Evolutionary conservation across 2,113 vertebrate genomes (phyloP).

Genomic region (Garra rufa): DNA sequence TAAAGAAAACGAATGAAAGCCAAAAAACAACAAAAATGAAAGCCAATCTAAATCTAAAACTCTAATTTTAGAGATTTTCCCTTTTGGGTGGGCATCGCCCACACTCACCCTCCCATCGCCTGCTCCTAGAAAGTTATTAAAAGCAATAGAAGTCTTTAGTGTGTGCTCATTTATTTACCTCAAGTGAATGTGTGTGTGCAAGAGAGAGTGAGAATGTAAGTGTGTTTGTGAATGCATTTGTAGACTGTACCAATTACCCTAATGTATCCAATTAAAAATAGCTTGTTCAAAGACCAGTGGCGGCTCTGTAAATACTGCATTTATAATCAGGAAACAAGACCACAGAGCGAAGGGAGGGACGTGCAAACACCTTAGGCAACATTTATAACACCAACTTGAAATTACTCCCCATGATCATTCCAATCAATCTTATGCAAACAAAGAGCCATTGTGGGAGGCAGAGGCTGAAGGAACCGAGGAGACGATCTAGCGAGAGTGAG

Average conservation of each 20-base stretch:
- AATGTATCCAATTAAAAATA: conserved; percentile 57
- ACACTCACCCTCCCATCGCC: not conserved
- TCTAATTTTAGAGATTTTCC: not conserved
- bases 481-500: not conserved
- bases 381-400: conserved; percentile 39
- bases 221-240: not conserved
- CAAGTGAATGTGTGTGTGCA: not conserved
- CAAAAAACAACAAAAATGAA: not conserved
- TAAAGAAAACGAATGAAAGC: not conserved
- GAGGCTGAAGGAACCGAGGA: not conserved
- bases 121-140: not conserved
- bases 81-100: not conserved
- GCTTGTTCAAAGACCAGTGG: conserved; percentile 53
- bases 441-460: conserved; percentile 16
- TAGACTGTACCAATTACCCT: conserved; percentile 48
- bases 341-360: conserved; percentile 16
- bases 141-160: not conserved
- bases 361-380: conserved; percentile 51
- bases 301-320: conserved; percentile 52
- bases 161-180: not conserved
- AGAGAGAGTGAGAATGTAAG: conserved; percentile 15
- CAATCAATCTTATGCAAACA: conserved; percentile 30
- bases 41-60: not conserved
- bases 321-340: conserved; percentile 53
- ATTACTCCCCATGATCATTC: conserved; percentile 27